Evolutionary conservation across 2,113 vertebrate genomes (phyloP), one percentile per base, ranked within the genome.

Genomic region (Micronisus gabar): DNA sequence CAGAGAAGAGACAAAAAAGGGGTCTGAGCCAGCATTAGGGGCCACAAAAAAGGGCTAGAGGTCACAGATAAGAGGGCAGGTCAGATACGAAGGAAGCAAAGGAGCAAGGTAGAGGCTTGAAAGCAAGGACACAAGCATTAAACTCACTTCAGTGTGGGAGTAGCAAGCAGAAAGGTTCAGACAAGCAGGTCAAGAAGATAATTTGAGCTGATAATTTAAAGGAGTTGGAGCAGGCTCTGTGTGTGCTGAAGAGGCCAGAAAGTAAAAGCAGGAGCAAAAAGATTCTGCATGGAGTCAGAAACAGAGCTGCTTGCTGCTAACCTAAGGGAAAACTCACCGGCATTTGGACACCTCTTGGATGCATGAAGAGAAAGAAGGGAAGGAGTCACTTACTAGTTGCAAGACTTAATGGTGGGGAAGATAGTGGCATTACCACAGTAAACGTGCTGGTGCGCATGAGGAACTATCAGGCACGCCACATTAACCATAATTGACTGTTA

Each of bases 371-470:
- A 73, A 41, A 58, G 32, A 48, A 61, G 59, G 38, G 38, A 74
- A 63, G 43, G 47, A 70, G 40, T 52, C 27, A 20, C 38, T 56
- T 17, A 14, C 6, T 61, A 27, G 8, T 1, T 58, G 41, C 32
- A 48, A 40, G 71, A 16, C 27, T 53, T 22, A 23, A 40, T 6
- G 36, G 22, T 16, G n/a, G 13, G 13, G 23, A 67, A 53, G 83
- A 43, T 2, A 26, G 59, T 4, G 17, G 66, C 36, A 10, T 62
- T 19, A 20, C 36, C 45, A 7, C 3, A 2, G 40, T 8, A 27
- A 34, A 25, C 0, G 3, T 8, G 32, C 59, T 11, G 47, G 26
- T 9, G 5, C 9, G 1, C 9, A 2, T 6, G 40, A 41, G 47
- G 47, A 79, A 5, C 15, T 10, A 2, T 5, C 50, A 22, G 41